These are phyloP conservation scores for Perca flavescens DNA, from an alignment of 2,113 vertebrate species.

Conservation along the genomic window DNA sequence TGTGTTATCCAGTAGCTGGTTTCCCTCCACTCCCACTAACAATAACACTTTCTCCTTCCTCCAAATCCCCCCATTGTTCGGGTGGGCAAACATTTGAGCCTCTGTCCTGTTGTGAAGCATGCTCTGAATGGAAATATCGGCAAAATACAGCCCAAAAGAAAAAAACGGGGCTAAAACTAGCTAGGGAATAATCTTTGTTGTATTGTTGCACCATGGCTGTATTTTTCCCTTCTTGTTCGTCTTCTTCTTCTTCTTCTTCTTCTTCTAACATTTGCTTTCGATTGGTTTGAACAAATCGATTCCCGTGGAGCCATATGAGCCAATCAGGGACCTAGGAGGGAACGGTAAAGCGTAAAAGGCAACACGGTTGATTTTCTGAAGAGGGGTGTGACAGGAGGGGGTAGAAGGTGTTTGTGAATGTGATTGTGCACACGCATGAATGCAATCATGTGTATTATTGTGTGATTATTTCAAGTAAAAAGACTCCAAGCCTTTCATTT, in stretches of 20 bases:
- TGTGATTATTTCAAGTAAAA: constrained; percentile 15
- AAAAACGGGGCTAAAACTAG: constrained; percentile 44
- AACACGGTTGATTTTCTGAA: constrained; percentile 69
- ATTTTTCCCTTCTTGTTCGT: constrained; percentile 26
- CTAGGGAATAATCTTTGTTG: constrained; percentile 13
- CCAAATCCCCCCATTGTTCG: constrained; percentile 77
- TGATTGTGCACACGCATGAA: constrained; percentile 37
- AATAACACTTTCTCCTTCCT: constrained; percentile 65
- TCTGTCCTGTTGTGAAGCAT: constrained; percentile 57
- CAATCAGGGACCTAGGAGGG: constrained; percentile 62
- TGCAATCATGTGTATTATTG: constrained; percentile 32
- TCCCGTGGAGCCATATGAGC: constrained; percentile 67
- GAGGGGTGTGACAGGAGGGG: constrained; percentile 62
- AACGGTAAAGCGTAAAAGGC: constrained; percentile 57
- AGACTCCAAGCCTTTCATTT: background rate
- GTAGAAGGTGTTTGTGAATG: constrained; percentile 54
- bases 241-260: constrained; percentile 8
- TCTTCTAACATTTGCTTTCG: constrained; percentile 52
- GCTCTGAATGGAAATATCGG: constrained; percentile 62
- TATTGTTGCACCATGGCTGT: constrained; percentile 5
- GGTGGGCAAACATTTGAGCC: constrained; percentile 70
- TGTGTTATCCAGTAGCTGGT: constrained; percentile 49
- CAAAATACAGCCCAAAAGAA: constrained; percentile 23
- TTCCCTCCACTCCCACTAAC: constrained; percentile 56
- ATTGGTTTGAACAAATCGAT: constrained; percentile 71